Percentiles rank a stretch among this genome's conserved stretches.
Evolutionary conservation across 2,113 vertebrate genomes (phyloP).

Genomic region (Gallinago media): DNA sequence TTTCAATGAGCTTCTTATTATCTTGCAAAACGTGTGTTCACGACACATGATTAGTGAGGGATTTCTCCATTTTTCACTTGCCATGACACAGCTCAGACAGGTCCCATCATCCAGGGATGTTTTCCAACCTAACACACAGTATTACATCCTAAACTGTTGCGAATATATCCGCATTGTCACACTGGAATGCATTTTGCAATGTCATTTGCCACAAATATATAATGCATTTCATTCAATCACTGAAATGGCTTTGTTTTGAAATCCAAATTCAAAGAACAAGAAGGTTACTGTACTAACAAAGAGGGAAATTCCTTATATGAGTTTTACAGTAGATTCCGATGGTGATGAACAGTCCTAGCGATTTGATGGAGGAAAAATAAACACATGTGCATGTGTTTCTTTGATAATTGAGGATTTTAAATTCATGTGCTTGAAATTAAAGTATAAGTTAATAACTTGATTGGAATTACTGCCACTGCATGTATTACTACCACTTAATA

Average conservation of each 20-base stretch:
- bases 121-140: background rate
- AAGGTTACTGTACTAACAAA: background rate
- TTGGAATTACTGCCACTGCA: background rate
- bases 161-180: background rate
- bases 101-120: background rate
- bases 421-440: background rate
- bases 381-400: background rate
- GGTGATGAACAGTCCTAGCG: background rate
- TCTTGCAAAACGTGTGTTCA: background rate
- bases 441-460: background rate
- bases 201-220: background rate
- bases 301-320: background rate
- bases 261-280: background rate
- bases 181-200: background rate
- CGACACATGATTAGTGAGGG: background rate
- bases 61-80: background rate
- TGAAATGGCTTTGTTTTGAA: constrained; percentile 46
- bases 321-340: background rate
- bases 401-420: background rate
- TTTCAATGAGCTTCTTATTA: background rate
- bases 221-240: constrained; percentile 7
- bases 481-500: background rate
- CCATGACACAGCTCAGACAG: background rate
- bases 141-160: background rate
- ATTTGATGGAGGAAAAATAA: background rate